Evolutionary conservation across 1,140 invertebrate species (phyloP), one percentile per base, ranked within the genome.

Genomic region (Zophobas morio): DNA sequence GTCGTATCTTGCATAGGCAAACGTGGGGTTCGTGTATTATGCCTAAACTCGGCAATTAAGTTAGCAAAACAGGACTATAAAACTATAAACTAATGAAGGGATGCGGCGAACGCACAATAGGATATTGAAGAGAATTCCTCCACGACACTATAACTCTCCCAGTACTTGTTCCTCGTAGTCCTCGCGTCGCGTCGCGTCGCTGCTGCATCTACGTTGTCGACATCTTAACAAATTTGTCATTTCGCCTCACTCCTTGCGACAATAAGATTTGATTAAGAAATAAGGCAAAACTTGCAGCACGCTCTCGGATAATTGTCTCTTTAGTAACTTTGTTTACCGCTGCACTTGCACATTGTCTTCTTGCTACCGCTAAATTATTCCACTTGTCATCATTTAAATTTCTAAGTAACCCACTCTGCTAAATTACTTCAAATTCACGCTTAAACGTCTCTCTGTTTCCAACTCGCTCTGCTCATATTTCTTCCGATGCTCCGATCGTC

Each of bases 61-160:
- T 76, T 76, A 76, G 63, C 56, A 66, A 76, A 76, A 76, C 63
- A 76, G 60, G 75, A 70, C 75, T 76, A 76, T 76, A 76, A 76
- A 76, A 76, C 75, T 76, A 76, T 76, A 76, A 76, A 76, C 75
- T 76, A 76, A 76, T 76, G 75, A 76, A 76, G 75, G 63, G 75
- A 70, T 76, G 75, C 49, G 75, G 74, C 70, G 63, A 70, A 70
- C 75, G 70, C 47, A 76, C 72, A 74, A 74, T 74, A 46, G 37
- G 72, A 73, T 73, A 73, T 73, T 54, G 71, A 56, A 73, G 49
- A 73, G 71, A 73, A 73, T 73, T 53, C 71, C 71, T 66, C 42
- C 60, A 66, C 60, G 42, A 73, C 71, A 37, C 40, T 73, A 53
- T 54, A 73, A 56, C 42, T 53, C 71, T 56, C 71, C 40, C n/a